These are phyloP conservation scores for Aldabrachelys gigantea DNA, from an alignment of 2,113 vertebrate genomes.

Conservation along the genomic window DNA sequence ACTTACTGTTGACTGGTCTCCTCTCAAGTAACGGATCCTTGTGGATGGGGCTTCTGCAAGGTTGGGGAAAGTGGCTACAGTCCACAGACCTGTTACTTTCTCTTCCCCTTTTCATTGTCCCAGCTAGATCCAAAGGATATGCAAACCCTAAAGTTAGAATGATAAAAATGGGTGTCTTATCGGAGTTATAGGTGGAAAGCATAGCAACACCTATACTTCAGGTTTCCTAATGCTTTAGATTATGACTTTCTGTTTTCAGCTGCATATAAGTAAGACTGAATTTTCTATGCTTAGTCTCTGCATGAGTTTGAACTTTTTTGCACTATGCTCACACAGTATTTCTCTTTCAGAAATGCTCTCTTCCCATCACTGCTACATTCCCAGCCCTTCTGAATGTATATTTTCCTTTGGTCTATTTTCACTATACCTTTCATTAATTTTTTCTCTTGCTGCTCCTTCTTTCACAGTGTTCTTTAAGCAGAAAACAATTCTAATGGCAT, in stretches of 20 bases:
- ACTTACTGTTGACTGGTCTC: too few species aligned
- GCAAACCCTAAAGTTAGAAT: not conserved
- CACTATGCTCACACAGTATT: not conserved
- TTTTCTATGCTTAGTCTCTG: not conserved
- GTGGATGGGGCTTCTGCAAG: too few species aligned
- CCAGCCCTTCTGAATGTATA: accelerated
- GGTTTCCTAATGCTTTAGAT: not conserved
- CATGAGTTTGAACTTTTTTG: not conserved
- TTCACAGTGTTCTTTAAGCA: not conserved
- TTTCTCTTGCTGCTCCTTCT: not conserved
- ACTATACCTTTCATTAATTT: not conserved
- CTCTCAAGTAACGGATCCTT: too few species aligned
- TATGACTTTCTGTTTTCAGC: not conserved
- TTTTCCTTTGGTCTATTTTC: not conserved
- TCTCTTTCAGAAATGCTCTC: not conserved
- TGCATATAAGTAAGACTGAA: not conserved
- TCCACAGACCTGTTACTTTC: not conserved
- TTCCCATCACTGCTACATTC: not conserved
- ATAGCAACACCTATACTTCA: not conserved
- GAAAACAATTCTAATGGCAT: not conserved
- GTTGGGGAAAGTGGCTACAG: too few species aligned
- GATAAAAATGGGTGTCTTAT: not conserved
- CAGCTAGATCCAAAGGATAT: not conserved
- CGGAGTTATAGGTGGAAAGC: not conserved
- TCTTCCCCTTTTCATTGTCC: not conserved